Evolutionary conservation across 2,113 vertebrate species (phyloP).

Genomic region (Brachirus orientalis): DNA sequence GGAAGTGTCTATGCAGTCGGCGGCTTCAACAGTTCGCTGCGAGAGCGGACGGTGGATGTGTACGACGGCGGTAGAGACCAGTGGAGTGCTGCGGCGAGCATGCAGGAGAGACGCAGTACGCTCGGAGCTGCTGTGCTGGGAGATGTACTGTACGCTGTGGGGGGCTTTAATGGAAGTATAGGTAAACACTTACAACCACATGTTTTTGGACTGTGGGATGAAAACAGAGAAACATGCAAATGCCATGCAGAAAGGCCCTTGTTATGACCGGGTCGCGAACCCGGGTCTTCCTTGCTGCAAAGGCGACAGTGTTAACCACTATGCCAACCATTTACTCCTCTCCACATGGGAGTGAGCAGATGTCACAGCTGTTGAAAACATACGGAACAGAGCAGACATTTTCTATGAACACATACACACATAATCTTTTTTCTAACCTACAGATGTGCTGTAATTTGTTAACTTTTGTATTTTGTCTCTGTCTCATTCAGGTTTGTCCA

Average conservation of each 20-base stretch:
- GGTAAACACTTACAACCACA: conserved; percentile 78
- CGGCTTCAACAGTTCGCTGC: conserved; percentile 92
- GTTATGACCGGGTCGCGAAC: no score
- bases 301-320: no score
- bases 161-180: conserved; percentile 95
- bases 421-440: no score
- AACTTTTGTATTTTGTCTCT: not conserved
- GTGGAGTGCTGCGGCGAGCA: conserved; percentile 92
- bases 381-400: not conserved
- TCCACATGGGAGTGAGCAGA: not conserved
- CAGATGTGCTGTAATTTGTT: not conserved
- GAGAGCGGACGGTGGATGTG: conserved; percentile 92
- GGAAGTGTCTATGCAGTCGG: conserved; percentile 92
- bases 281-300: no score
- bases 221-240: no score
- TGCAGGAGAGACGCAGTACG: conserved; percentile 95
- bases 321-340: rapidly evolving
- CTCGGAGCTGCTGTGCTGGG: conserved; percentile 91
- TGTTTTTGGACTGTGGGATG: no score
- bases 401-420: not conserved
- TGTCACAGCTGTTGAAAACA: conserved; percentile 5
- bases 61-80: conserved; percentile 91
- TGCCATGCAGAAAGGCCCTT: no score
- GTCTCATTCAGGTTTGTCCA: conserved; percentile 86
- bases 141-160: conserved; percentile 93